Conservation (phyloP, 1,140 invertebrate genomes). For the Scylla paramamosain region DNA sequence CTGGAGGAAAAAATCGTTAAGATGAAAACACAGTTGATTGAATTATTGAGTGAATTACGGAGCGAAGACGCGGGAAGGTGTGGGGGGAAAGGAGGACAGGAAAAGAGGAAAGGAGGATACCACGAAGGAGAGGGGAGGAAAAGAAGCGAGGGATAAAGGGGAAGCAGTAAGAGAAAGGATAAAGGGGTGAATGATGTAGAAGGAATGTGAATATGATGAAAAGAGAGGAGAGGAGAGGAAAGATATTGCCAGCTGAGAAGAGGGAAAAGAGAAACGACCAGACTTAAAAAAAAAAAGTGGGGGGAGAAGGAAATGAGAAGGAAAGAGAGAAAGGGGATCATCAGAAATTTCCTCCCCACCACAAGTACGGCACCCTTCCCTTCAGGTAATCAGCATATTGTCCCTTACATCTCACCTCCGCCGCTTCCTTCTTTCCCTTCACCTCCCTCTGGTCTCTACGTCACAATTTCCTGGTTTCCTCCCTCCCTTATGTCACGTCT, state of each 20-base stretch:
- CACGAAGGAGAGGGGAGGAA: background rate
- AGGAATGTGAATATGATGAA: background rate
- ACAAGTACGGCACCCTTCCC: no score
- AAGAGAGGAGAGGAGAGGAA: no score
- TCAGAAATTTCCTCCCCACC: no score
- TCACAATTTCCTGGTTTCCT: background rate
- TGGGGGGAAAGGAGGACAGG: no score
- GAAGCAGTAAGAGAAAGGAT: background rate
- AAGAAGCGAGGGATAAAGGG: background rate
- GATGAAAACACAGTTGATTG: slow-evolving; percentile 7
- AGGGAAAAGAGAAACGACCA: no score
- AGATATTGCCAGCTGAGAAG: no score
- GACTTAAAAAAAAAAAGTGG: no score
- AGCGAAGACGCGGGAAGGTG: background rate
- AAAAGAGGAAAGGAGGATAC: no score
- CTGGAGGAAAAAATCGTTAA: background rate
- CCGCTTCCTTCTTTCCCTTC: background rate
- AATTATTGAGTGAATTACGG: background rate
- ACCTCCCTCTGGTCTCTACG: background rate
- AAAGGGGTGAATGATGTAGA: background rate
- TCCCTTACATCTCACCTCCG: no score
- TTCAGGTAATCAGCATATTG: slow-evolving; percentile 37
- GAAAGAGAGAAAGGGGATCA: background rate
- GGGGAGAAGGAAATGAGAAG: no score
- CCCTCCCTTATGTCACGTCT: slow-evolving; percentile 18